A percentile compares a stretch with the other conserved stretches of the same genome.
These are phyloP conservation scores for Pectinophora gossypiella DNA, from an alignment of 1,140 invertebrate species.

Conservation along the genomic window DNA sequence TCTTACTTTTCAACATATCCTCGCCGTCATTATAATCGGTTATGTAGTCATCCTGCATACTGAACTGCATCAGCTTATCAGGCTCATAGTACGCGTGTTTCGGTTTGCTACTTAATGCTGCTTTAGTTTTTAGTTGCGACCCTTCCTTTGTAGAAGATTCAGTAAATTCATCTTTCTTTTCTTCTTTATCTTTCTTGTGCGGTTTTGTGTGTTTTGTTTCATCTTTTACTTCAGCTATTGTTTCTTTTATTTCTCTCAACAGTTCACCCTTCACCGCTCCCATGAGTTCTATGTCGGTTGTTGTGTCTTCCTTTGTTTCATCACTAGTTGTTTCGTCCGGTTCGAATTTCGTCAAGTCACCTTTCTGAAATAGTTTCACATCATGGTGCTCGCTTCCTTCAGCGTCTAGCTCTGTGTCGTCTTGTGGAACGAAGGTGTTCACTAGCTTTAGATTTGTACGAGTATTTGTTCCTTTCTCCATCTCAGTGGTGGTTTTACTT, in stretches of 20 bases:
- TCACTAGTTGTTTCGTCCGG: conserved; percentile 13
- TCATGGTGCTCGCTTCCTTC: conserved; percentile 46
- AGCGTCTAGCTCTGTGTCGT: conserved; percentile 31
- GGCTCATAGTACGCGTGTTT: too few species aligned
- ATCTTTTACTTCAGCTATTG: background rate
- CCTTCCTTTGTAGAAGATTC: too few species aligned
- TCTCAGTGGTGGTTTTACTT: conserved; percentile 5
- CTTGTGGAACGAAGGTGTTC: conserved; percentile 27
- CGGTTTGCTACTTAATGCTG: too few species aligned
- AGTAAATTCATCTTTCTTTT: too few species aligned
- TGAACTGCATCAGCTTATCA: too few species aligned
- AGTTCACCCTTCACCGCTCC: background rate
- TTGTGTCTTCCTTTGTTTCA: background rate
- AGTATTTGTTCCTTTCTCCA: conserved; percentile 5
- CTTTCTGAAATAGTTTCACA: conserved; percentile 19
- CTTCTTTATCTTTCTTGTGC: background rate
- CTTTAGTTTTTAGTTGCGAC: too few species aligned
- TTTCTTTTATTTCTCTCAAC: background rate
- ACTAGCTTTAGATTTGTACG: conserved; percentile 48
- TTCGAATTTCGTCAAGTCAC: background rate
- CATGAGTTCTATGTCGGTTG: too few species aligned
- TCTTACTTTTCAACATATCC: background rate
- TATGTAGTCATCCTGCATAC: background rate
- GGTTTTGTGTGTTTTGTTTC: background rate
- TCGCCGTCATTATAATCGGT: background rate